Evolutionary conservation across 2,113 vertebrate genomes (phyloP).

Genomic region (Clarias batrachus): DNA sequence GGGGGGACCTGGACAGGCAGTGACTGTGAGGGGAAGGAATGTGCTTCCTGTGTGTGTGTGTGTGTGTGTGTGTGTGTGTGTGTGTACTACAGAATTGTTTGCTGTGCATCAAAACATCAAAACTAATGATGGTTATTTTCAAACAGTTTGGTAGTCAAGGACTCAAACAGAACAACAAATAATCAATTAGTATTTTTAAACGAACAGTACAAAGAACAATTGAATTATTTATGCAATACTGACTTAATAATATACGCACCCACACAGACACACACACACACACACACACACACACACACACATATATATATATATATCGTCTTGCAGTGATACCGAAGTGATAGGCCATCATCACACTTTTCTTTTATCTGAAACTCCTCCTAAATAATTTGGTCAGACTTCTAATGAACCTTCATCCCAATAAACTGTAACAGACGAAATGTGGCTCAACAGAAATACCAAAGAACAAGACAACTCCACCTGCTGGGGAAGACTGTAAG

Average conservation of each 20-base stretch:
- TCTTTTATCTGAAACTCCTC: too few relatives aligned
- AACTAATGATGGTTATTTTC: background rate
- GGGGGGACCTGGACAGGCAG: slow-evolving; percentile 56
- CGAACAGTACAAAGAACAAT: background rate
- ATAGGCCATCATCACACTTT: too few relatives aligned
- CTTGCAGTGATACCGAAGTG: too few relatives aligned
- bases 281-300: background rate
- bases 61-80: slow-evolving; percentile 69
- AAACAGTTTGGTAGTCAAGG: background rate
- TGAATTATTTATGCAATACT: background rate
- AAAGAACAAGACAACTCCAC: too few relatives aligned
- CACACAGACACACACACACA: too few relatives aligned
- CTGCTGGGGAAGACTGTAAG: too few relatives aligned
- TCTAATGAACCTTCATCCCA: too few relatives aligned
- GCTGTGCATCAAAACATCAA: background rate
- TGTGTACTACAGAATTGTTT: background rate
- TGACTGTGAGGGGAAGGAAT: slow-evolving; percentile 83
- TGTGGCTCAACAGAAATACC: too few relatives aligned
- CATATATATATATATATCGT: too few relatives aligned
- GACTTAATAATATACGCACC: too few relatives aligned
- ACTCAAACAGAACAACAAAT: background rate
- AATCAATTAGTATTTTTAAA: background rate
- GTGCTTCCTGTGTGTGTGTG: slow-evolving; percentile 78
- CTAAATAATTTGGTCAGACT: too few relatives aligned
- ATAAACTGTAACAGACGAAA: too few relatives aligned